Evolutionary conservation across 2,113 vertebrate genomes (phyloP).

Genomic region (Cryptotis parvus): DNA sequence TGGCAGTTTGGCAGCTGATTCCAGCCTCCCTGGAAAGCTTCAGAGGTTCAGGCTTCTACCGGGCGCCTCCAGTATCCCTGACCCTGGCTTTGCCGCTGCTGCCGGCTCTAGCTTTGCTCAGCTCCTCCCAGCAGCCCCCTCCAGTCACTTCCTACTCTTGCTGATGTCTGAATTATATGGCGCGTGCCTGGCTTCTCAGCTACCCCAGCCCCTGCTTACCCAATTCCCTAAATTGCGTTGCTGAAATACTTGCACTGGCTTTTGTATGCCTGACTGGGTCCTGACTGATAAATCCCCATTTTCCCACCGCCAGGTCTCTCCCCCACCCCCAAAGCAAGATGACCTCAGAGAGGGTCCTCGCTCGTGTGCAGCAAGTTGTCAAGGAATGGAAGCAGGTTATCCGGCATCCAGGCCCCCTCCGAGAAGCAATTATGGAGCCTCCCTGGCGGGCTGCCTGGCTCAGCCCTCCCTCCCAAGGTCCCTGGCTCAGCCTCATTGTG

Average conservation of each 20-base stretch:
- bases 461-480: neutral
- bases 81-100: no score
- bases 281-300: neutral
- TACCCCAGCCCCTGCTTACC: no score
- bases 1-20: neutral
- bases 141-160: neutral
- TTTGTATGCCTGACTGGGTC: neutral
- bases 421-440: neutral
- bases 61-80: neutral
- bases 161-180: neutral
- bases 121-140: neutral
- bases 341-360: neutral
- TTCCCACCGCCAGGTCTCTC: no score
- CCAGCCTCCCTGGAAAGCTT: neutral
- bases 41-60: neutral
- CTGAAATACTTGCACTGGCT: neutral
- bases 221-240: neutral
- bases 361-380: neutral
- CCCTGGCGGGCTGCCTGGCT: neutral
- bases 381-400: neutral
- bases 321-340: neutral
- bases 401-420: neutral
- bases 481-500: neutral
- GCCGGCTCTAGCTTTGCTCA: neutral
- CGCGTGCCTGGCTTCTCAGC: neutral